Evolutionary conservation across 2,888 invertebrate genomes (phyloP).

Genomic region (Yponomeuta sedellus): DNA sequence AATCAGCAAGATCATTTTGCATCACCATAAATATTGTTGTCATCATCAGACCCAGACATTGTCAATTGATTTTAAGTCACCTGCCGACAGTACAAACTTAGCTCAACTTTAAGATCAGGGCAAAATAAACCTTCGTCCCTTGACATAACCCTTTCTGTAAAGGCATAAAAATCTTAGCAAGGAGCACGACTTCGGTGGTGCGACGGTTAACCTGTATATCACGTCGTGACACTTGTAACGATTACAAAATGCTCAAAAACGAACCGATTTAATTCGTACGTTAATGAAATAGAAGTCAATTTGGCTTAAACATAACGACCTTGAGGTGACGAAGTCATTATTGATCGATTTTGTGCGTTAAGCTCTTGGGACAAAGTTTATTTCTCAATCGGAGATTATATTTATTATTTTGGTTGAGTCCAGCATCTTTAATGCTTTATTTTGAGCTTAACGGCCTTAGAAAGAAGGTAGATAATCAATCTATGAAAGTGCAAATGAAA

Average conservation of each 20-base stretch:
- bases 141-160: slow-evolving; percentile 23
- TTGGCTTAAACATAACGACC: slow-evolving; percentile 14
- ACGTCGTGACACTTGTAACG: slow-evolving; percentile 53
- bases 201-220: slow-evolving; percentile 57
- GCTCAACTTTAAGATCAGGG: slow-evolving; percentile 16
- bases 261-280: slow-evolving; percentile 21
- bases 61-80: slow-evolving; percentile 35
- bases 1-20: not conserved
- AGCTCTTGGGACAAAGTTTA: not conserved
- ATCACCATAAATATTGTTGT: slow-evolving; percentile 41
- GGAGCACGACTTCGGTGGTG: slow-evolving; percentile 44
- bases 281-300: not conserved
- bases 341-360: not conserved
- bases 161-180: slow-evolving; percentile 19
- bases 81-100: slow-evolving; percentile 27
- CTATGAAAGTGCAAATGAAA: not conserved
- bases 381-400: not conserved
- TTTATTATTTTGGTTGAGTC: not conserved
- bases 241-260: slow-evolving; percentile 15
- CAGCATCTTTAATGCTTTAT: not conserved
- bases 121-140: slow-evolving; percentile 23
- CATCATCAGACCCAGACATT: slow-evolving; percentile 29
- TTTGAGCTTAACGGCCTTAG: not conserved
- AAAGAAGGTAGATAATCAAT: not conserved
- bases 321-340: slow-evolving; percentile 1